phyloP scores from a whole-genome alignment of 2,113 vertebrate genomes.

The Marmota flaviventris region DNA sequence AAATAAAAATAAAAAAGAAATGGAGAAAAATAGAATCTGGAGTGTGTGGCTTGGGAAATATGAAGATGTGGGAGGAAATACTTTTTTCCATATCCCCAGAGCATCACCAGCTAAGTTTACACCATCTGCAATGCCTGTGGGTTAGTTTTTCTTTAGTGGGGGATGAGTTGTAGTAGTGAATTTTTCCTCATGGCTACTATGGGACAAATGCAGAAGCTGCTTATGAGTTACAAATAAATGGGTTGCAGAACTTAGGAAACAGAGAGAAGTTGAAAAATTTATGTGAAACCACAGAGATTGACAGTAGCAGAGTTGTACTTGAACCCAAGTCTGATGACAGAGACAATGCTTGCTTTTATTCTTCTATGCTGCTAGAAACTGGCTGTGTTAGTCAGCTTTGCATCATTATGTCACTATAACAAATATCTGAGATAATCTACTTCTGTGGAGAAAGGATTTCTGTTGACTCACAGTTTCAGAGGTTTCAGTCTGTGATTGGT shows the following conservation, averaged over 20 bases:
- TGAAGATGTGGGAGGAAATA: neutral
- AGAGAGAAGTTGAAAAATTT: neutral
- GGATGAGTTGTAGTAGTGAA: neutral
- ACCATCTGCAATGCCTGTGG: neutral
- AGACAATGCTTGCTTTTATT: neutral
- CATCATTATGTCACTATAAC: neutral
- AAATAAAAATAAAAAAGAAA: neutral
- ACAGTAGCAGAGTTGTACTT: neutral
- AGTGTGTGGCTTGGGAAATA: neutral
- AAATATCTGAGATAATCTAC: neutral
- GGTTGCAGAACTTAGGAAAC: neutral
- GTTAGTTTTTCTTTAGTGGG: neutral
- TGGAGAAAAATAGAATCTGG: neutral
- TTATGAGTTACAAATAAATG: neutral
- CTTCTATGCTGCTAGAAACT: neutral
- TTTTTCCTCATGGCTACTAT: neutral
- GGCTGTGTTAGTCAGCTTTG: neutral
- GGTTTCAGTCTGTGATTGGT: neutral
- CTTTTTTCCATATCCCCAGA: neutral
- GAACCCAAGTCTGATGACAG: neutral
- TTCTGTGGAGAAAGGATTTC: neutral
- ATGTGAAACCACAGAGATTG: neutral
- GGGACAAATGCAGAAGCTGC: neutral
- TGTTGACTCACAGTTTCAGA: neutral
- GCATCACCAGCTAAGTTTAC: neutral